Evolutionary conservation across 2,797 vertebrate species (phyloP).

Genomic region (Salmo trutta): DNA sequence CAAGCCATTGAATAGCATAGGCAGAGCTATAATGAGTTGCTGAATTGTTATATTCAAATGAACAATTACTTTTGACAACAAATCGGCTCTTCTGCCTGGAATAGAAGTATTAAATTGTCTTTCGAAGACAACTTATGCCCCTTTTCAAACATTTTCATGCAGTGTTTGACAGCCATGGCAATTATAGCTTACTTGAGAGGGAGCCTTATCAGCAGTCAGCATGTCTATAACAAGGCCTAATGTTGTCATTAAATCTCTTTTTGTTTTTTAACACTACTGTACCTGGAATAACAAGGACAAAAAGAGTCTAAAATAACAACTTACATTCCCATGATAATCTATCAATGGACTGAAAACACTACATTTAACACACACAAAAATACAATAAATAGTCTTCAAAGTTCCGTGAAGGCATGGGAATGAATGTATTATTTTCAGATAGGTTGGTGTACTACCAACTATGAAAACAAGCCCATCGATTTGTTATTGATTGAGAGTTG

Average conservation of each 20-base stretch:
- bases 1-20: background rate
- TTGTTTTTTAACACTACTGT: background rate
- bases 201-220: slow-evolving; percentile 47
- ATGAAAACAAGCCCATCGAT: background rate
- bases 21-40: slow-evolving; percentile 41
- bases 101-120: slow-evolving; percentile 42
- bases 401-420: background rate
- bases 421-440: background rate
- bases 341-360: background rate
- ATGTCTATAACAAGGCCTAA: background rate
- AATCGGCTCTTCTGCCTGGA: slow-evolving; percentile 46
- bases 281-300: background rate
- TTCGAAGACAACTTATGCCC: slow-evolving; percentile 45
- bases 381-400: background rate
- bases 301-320: background rate
- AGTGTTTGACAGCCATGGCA: slow-evolving; percentile 56
- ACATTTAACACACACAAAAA: background rate
- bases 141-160: slow-evolving; percentile 30
- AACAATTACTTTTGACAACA: slow-evolving; percentile 56
- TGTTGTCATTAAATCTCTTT: background rate
- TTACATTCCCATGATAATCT: background rate
- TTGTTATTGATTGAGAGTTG: background rate
- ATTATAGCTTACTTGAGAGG: slow-evolving; percentile 49
- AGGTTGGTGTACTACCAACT: background rate
- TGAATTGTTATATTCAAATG: slow-evolving; percentile 40